Evolutionary conservation across 1,140 invertebrate genomes (phyloP).

Genomic region (Nilaparvata lugens): DNA sequence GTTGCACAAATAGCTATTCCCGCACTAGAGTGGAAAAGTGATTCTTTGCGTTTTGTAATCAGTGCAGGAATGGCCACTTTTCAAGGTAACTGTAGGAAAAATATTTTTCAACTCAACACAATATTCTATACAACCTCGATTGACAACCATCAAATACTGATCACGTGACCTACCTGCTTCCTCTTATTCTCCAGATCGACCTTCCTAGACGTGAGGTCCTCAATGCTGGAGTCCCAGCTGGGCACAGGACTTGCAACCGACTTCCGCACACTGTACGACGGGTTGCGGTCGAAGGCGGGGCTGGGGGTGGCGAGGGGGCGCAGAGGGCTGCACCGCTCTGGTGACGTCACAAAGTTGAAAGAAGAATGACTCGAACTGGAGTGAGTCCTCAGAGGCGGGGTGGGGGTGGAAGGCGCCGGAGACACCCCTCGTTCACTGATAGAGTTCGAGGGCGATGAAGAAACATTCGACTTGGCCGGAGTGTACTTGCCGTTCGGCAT

Average conservation of each 20-base stretch:
- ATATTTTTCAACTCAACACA: too few species aligned
- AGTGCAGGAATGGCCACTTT: too few species aligned
- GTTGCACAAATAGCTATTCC: too few species aligned
- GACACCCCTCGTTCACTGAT: not conserved
- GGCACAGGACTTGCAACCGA: conserved; percentile 6
- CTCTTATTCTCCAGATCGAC: conserved; percentile 39
- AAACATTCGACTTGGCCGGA: not conserved
- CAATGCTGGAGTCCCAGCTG: conserved; percentile 23
- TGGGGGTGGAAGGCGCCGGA: not conserved
- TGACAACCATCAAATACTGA: too few species aligned
- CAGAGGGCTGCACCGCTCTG: not conserved
- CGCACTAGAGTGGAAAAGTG: too few species aligned
- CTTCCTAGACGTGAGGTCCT: conserved; percentile 31
- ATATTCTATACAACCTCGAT: too few species aligned
- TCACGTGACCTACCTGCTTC: conserved; percentile 31
- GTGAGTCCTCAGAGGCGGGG: not conserved
- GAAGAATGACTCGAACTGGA: not conserved
- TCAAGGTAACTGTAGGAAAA: too few species aligned
- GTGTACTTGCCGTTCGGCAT: conserved; percentile 10
- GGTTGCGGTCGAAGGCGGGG: conserved; percentile 21
- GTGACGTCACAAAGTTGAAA: not conserved
- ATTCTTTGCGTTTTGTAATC: too few species aligned
- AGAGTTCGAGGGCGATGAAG: not conserved
- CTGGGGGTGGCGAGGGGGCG: conserved; percentile 15
- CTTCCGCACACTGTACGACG: conserved; percentile 8